Conservation (phyloP, 2,888 invertebrate genomes). For the Theretra japonica region DNA sequence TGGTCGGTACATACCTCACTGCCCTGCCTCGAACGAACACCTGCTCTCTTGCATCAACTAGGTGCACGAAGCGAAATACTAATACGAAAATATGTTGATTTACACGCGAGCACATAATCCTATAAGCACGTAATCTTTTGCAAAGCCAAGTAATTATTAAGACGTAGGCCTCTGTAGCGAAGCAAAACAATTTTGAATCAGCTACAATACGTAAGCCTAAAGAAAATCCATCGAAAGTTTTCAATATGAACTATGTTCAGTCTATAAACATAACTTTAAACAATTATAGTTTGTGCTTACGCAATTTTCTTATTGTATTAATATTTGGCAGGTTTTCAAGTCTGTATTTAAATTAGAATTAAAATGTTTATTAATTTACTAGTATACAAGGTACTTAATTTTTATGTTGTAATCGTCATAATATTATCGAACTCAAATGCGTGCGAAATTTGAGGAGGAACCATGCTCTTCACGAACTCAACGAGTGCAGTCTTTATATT, state of each 20-base stretch:
- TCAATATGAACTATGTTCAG: constrained; percentile 27
- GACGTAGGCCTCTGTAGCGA: constrained; percentile 6
- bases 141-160: background rate
- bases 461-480: background rate
- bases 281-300: constrained; percentile 50
- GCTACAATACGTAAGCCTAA: constrained; percentile 18
- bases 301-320: constrained; percentile 59
- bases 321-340: constrained; percentile 69
- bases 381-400: constrained; percentile 33
- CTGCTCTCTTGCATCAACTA: background rate
- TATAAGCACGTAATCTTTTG: background rate
- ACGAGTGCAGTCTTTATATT: background rate
- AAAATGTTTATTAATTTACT: constrained; percentile 23
- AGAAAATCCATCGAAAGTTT: constrained; percentile 24
- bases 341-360: constrained; percentile 26
- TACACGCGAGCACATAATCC: background rate
- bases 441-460: background rate
- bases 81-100: background rate
- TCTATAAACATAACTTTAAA: constrained; percentile 38
- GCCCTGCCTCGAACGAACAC: background rate
- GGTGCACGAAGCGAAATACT: background rate
- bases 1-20: background rate
- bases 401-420: constrained; percentile 32
- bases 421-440: constrained; percentile 35
- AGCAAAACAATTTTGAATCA: constrained; percentile 19